Evolutionary conservation across 1,140 invertebrate species (phyloP).

Genomic region (Microplitis mediator): DNA sequence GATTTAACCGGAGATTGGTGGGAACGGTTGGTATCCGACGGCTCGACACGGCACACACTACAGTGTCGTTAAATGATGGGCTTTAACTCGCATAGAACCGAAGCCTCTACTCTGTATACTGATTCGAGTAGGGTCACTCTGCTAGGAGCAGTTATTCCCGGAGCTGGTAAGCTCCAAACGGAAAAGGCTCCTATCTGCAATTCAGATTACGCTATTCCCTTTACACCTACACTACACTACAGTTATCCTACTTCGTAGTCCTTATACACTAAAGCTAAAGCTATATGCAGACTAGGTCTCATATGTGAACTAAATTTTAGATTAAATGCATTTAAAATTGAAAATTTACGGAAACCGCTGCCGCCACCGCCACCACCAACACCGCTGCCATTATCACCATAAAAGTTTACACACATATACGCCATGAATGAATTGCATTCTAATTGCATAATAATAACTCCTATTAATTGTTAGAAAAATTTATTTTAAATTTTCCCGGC

Average conservation of each 20-base stretch:
- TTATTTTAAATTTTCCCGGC: too few relatives aligned
- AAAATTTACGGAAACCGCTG: not conserved
- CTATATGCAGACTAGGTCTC: too few relatives aligned
- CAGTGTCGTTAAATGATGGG: constrained; percentile 6
- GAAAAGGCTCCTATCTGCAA: constrained; percentile 44
- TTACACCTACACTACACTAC: constrained; percentile 40
- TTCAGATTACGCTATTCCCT: constrained; percentile 48
- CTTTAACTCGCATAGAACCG: constrained; percentile 38
- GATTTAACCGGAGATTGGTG: constrained; percentile 40
- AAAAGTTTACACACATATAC: too few relatives aligned
- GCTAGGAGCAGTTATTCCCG: constrained; percentile 10
- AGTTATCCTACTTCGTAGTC: not conserved
- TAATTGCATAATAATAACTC: too few relatives aligned
- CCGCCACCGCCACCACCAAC: too few relatives aligned
- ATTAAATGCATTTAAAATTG: not conserved
- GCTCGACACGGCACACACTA: not conserved
- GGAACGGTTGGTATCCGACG: not conserved
- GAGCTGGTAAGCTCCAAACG: constrained; percentile 20
- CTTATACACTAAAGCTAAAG: not conserved
- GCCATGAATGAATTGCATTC: too few relatives aligned
- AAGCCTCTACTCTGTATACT: constrained; percentile 37
- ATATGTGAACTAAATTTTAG: too few relatives aligned
- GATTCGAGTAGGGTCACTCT: constrained; percentile 39
- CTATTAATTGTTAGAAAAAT: too few relatives aligned
- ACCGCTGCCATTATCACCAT: too few relatives aligned